Evolutionary conservation across 2,888 invertebrate species (phyloP).

Genomic region (Volucella bombylans): DNA sequence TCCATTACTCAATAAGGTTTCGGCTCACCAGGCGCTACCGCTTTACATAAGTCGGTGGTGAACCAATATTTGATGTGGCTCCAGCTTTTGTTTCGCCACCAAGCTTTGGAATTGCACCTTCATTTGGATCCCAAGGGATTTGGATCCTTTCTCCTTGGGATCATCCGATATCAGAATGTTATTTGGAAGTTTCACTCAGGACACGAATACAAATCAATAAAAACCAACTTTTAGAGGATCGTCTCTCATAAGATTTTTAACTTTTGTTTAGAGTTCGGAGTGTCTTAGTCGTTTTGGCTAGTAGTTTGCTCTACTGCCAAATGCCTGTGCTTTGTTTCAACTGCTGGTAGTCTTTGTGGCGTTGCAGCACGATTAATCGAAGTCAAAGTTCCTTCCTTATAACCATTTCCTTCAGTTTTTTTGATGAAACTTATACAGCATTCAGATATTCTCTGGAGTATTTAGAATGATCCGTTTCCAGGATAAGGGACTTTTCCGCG

Average conservation of each 20-base stretch:
- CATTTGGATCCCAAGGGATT: conserved; percentile 81
- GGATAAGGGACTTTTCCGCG: not conserved
- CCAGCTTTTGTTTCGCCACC: conserved; percentile 80
- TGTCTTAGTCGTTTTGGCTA: too few relatives aligned
- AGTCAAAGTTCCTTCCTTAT: too few relatives aligned
- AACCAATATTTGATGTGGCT: conserved; percentile 77
- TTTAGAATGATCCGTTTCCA: too few relatives aligned
- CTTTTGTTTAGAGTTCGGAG: too few relatives aligned
- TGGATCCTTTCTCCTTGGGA: conserved; percentile 79
- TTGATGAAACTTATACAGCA: too few relatives aligned
- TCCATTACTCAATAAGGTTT: conserved; percentile 78
- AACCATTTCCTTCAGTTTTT: too few relatives aligned
- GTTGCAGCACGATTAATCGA: too few relatives aligned
- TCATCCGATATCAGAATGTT: conserved; percentile 80
- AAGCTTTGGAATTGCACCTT: conserved; percentile 80
- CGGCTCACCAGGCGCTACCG: conserved; percentile 78
- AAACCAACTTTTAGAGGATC: conserved; percentile 82
- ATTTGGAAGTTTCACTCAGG: conserved; percentile 82
- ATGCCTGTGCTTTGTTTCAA: too few relatives aligned
- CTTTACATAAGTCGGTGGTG: conserved; percentile 75
- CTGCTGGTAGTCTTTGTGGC: too few relatives aligned
- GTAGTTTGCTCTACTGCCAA: too few relatives aligned
- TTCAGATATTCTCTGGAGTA: too few relatives aligned
- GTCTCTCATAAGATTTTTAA: too few relatives aligned
- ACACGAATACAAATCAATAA: conserved; percentile 77